Evolutionary conservation across 1,140 invertebrate genomes (phyloP), one percentile per base, ranked within the genome.

Genomic region (Gryllus bimaculatus): DNA sequence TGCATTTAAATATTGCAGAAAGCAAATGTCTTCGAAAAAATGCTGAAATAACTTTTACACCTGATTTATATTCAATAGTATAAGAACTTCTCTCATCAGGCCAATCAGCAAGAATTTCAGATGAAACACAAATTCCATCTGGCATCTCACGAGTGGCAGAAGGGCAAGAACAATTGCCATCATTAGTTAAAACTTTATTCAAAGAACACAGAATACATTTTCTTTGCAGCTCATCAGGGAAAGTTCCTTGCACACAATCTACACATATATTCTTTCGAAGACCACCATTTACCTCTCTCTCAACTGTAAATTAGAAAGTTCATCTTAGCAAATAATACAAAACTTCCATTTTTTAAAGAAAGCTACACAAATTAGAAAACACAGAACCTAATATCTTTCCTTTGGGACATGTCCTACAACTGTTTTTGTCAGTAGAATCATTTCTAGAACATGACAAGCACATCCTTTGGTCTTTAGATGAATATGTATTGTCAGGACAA

Each of bases 1-100:
- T 85, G 82, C 91, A 91, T 80, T 89, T 83, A 47, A 87, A 85
- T 79, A 86, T 82, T 8, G 88, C 84, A 54, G 87, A 82, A 80
- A 84, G 80, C 20, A 90, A 82, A 82, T 91, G 84, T 5, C 83
- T 84, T 80, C 84, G 83, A 26, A 91, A 85, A 81, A 89, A 89
- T 73, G 84, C 82, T 79, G 90, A 90, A 39, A 87, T 84, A 47
- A 87, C 79, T 20, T 80, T 83, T 26, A 83, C 75, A 13, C 83
- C 83, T 79, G 80, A 84, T 21, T 84, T 81, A 80, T 85, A 88
- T 74, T 86, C 83, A 8, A 89, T 82, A 15, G 84, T 79, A 81
- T 86, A 88, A 8, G 83, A 84, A 77, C 82, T 83, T 78, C 82
- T 83, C 21, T 84, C 76, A 79, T 87, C 84, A 5, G 85, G 82